A percentile compares a stretch with the other conserved stretches of the same genome.
Conservation (phyloP, 2,797 vertebrate species). For the Gouania willdenowi region DNA sequence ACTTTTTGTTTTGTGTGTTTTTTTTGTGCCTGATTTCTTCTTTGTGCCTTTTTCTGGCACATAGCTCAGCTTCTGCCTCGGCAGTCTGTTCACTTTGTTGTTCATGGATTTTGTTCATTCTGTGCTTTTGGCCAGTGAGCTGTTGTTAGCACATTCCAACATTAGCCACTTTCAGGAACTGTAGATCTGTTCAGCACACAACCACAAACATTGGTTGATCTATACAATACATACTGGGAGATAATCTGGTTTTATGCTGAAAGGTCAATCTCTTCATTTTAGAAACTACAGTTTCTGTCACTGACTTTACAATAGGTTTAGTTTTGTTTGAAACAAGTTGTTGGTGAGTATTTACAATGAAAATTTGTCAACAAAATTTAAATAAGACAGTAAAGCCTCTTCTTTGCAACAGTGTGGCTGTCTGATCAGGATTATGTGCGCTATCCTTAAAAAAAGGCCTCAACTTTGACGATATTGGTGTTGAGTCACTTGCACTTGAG, state of each 20-base stretch:
- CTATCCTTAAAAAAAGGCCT: too few species aligned
- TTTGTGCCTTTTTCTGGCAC: slow-evolving; percentile 12
- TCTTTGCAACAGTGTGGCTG: slow-evolving; percentile 8
- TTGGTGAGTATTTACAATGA: too few species aligned
- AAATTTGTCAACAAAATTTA: slow-evolving; percentile 44
- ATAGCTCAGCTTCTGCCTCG: slow-evolving; percentile 19
- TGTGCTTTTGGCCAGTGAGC: slow-evolving; percentile 18
- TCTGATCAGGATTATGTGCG: neutral
- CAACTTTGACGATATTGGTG: too few species aligned
- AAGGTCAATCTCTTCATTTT: too few species aligned
- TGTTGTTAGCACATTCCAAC: slow-evolving; percentile 11
- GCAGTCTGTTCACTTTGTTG: slow-evolving; percentile 22
- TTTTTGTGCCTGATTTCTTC: neutral
- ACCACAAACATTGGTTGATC: too few species aligned
- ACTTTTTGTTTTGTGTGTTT: slow-evolving; percentile 12
- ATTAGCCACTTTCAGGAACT: slow-evolving; percentile 25
- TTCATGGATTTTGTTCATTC: slow-evolving; percentile 33
- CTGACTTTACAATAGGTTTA: too few species aligned
- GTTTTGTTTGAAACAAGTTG: too few species aligned
- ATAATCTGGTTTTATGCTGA: too few species aligned
- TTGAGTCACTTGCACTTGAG: too few species aligned
- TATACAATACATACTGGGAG: neutral
- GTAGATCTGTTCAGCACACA: neutral
- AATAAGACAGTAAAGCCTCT: slow-evolving; percentile 27
- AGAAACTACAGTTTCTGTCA: too few species aligned